Evolutionary conservation across 2,113 vertebrate species (phyloP), one percentile per base, ranked within the genome.

Genomic region (Oncorhynchus tshawytscha): DNA sequence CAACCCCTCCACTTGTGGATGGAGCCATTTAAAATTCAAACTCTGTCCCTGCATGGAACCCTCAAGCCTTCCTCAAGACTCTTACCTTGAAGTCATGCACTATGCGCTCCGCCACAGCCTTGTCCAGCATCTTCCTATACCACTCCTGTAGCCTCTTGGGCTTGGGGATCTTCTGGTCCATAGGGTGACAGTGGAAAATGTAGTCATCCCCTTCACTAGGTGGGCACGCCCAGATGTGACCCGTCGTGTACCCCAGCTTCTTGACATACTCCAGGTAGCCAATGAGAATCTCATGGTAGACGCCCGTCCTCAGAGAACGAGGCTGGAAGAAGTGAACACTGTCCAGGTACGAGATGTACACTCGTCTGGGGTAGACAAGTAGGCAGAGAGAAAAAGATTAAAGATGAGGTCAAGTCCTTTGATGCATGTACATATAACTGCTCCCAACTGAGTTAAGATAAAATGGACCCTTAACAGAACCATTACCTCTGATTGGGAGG

Each of bases 41-140:
- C 39, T 45, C 9, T n/a, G 51, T 18, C 15, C 12, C 51, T 15
- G 51, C 51, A 54, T 5, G 51, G 16, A 54, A 16, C 51, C 5
- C 51, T 54, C 22, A 34, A 34, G 4, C 15, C 11, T 31, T 16
- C 5, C 15, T 18, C 22, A 34, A 34, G 4, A 5, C 11, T 45
- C 39, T 45, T 45, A 99, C 97, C 96, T 99, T 99, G 82, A 96
- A 99, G 85, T 99, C 98, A 0, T 99, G 97, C 65, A 99, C 95
- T 4, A 98, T 98, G 24, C 98, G 94, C 90, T 99, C 98, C 0
- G 96, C 92, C 48, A 97, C 95, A n/a, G 97, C 96, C 89, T 99
- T 99, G 88, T 99, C 98, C 71, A 99, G 90, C 98, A 99, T 99
- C 90, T 99, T 99, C 92, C 97, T 99, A 86, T 99, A 99, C 98